Base-by-base conservation (phyloP, 2,113 vertebrate genomes). In the Chascanopsetta lugubris region DNA sequence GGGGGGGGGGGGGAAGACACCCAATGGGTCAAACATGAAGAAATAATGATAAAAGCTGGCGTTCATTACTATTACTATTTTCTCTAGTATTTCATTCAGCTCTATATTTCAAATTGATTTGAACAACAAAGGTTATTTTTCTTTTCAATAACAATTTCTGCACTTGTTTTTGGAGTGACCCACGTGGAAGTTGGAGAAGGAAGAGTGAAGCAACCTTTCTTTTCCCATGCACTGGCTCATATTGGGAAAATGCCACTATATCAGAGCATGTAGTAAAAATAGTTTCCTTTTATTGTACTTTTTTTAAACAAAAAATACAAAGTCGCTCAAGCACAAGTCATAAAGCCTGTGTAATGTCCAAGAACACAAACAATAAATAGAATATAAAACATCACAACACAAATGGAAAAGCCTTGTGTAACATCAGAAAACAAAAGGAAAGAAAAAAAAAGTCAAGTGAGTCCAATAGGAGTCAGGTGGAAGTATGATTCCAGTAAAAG, bases 321-420 rank as follows among this genome's bases (percentile, higher is more conserved):
- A 85, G 56, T 82, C 71, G 88, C 73, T 74, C 51, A 61, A 79
- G 70, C 77, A 85, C 58, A 85, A 65, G 77, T 72, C 75, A 79
- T 70, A 88, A 60, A 81, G 75, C 58, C 68, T 58, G 62, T 64
- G 69, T 65, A 79, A 77, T 49, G 69, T 87, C 75, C 61, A 82
- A 65, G 55, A 84, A 79, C 74, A 84, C 70, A 77, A 81, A 81
- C 26, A 82, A 90, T 90, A 86, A 88, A 89, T 85, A 84, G 11
- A 79, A 71, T 63, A 79, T 67, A 74, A 82, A 85, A 77, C 30
- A 46, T 49, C 77, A 79, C 69, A 84, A 43, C 64, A 72, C 42
- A 74, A 85, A 13, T 61, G 32, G 64, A 42, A 42, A 42, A 76
- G 55, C 46, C 32, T 48, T 48, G 68, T 47, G 47, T 8, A 75